Base-by-base conservation (phyloP, 1,140 invertebrate species). In the Brachionus paranguensis region DNA sequence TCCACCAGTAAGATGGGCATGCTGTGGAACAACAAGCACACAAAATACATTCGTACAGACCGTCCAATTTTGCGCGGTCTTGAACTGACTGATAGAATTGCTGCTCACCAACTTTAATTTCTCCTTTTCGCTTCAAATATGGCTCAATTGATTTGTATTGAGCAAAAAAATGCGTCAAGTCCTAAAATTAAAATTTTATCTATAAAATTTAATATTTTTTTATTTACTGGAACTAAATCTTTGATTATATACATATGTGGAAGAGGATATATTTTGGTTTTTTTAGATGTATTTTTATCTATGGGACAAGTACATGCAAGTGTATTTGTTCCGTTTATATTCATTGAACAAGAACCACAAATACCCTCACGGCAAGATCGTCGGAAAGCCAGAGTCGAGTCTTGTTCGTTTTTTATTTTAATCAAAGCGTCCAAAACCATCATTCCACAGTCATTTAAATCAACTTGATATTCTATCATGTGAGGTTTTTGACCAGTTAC, bases 211-310 rank as follows among this genome's bases (percentile, higher is more conserved):
- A n/a, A 33, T n/a, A 47, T 60, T 33, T 20, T 88, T 88, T 86
- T 37, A 7, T n/a, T 72, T 86, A 90, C 90, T 0, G 96, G 95
- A 5, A 99, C 95, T 74, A 99, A 90, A 91, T 99, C 97, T 88
- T 98, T 97, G 8, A 99, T 93, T 4, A 99, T 95, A 88, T 97
- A 98, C 96, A 98, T 98, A 87, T 99, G 97, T 2, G 97, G 97
- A 79, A 99, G 90, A 1, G 97, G 97, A 89, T 98, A 98, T 47
- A 99, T 93, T 89, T 97, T 97, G 5, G 92, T 91, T 0, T 93
- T 89, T 88, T 95, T 95, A 29, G 90, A 92, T 4, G 92, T 87
- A 88, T 93, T 94, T 12, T 92, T 91, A 90, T 98, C 95, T 87
- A 98, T 97, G 90, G 96, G 95, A 89, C 95, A 93, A 86, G 96